phyloP scores from a whole-genome alignment of 2,888 invertebrate species.

The Hypomecis punctinalis region DNA sequence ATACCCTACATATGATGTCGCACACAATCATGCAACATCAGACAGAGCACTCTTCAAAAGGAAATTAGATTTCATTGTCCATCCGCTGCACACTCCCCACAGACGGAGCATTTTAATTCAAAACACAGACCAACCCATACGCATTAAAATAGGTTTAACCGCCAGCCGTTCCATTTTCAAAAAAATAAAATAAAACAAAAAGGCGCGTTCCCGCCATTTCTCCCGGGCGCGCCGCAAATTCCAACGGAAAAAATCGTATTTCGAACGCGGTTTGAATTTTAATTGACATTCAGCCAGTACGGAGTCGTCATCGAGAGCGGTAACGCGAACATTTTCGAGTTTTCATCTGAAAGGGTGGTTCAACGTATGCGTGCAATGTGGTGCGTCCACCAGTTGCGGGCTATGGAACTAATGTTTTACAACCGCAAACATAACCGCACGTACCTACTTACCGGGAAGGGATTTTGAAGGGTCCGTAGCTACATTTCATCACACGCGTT shows the following conservation, averaged over 20 bases:
- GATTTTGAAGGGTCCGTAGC: conserved; percentile 13
- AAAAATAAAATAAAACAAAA: conserved; percentile 82
- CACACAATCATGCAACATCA: conserved; percentile 18
- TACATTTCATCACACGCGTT: conserved; percentile 22
- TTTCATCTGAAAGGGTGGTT: conserved; percentile 65
- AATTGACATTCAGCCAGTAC: conserved; percentile 80
- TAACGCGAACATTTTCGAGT: conserved; percentile 73
- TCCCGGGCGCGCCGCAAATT: conserved; percentile 81
- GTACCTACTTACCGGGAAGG: conserved; percentile 50
- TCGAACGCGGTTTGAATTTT: conserved; percentile 85
- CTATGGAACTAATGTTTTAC: conserved; percentile 62
- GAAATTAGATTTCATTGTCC: conserved; percentile 81
- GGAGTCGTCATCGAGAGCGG: conserved; percentile 59
- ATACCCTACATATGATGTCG: not conserved
- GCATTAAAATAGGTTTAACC: conserved; percentile 84
- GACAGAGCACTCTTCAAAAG: conserved; percentile 56
- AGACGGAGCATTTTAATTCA: conserved; percentile 78
- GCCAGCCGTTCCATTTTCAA: conserved; percentile 82
- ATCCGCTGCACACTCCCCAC: conserved; percentile 54
- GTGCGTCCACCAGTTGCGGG: conserved; percentile 65
- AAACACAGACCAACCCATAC: conserved; percentile 81
- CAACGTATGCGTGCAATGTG: conserved; percentile 41
- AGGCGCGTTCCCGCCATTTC: conserved; percentile 82
- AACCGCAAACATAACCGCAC: conserved; percentile 48
- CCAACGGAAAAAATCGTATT: conserved; percentile 85